Conservation (phyloP, 2,113 vertebrate genomes). For the Scortum barcoo region DNA sequence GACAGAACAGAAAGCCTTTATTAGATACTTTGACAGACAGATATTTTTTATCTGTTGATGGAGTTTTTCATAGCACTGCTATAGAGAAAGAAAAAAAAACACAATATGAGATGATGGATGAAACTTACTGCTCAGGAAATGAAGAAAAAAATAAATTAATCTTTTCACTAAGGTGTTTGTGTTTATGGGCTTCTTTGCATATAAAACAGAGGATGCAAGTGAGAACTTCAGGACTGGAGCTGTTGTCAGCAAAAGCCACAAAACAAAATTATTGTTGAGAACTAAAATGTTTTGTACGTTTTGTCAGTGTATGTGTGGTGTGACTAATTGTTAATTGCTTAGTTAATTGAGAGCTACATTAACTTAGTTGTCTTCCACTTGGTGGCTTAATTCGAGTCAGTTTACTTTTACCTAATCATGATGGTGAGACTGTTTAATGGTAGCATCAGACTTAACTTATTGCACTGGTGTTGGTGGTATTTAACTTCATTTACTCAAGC, state of each 20-base stretch:
- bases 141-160: conserved; percentile 48
- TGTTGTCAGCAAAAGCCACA: background rate
- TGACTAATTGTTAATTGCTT: background rate
- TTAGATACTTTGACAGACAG: conserved; percentile 48
- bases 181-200: conserved; percentile 34
- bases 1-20: conserved; percentile 33
- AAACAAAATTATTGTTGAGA: background rate
- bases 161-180: conserved; percentile 44
- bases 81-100: conserved; percentile 25
- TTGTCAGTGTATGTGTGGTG: background rate
- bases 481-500: background rate
- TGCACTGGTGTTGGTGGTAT: background rate
- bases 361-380: too few species aligned
- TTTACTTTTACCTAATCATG: background rate
- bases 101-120: conserved; percentile 64
- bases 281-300: background rate
- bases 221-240: background rate
- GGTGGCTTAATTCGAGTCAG: background rate
- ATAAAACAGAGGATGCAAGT: conserved; percentile 4
- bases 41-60: conserved; percentile 47
- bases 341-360: background rate
- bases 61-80: conserved; percentile 59
- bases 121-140: conserved; percentile 64
- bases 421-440: background rate
- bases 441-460: background rate